Conservation (phyloP, 1,140 invertebrate species). For the Drosophila cardini region DNA sequence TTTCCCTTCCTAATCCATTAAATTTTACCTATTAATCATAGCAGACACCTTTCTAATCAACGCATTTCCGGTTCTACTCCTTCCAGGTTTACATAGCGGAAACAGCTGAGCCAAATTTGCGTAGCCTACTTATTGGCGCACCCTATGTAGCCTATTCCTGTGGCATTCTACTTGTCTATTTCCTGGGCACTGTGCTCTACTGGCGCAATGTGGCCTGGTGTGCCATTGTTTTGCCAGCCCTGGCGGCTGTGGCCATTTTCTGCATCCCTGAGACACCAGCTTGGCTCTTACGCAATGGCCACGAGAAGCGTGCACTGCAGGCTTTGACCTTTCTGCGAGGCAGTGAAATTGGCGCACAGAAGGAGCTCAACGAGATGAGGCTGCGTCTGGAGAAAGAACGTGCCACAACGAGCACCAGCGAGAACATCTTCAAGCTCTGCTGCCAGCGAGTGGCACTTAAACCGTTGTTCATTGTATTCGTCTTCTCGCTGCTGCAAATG, state of each 20-base stretch:
- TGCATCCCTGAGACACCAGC: constrained; percentile 90
- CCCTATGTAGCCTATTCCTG: constrained; percentile 89
- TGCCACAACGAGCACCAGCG: constrained; percentile 84
- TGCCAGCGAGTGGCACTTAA: constrained; percentile 87
- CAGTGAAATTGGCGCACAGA: constrained; percentile 86
- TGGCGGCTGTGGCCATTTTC: constrained; percentile 87
- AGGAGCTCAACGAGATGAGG: constrained; percentile 69
- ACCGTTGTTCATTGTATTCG: constrained; percentile 89
- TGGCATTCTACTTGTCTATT: constrained; percentile 90
- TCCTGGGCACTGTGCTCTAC: constrained; percentile 87
- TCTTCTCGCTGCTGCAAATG: constrained; percentile 90
- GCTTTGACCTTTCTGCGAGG: constrained; percentile 89
- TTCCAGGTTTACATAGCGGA: constrained; percentile 89
- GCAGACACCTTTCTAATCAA: neutral
- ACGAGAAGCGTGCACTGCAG: constrained; percentile 87
- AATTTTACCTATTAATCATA: too few species aligned
- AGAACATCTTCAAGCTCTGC: constrained; percentile 85
- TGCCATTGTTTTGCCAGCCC: constrained; percentile 86
- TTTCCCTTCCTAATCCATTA: too few species aligned
- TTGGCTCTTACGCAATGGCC: constrained; percentile 88
- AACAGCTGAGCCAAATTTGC: constrained; percentile 88
- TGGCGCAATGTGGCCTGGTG: constrained; percentile 89
- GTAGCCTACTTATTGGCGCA: constrained; percentile 88
- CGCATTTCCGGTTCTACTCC: neutral
- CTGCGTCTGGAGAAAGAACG: constrained; percentile 85